Evolutionary conservation across 2,797 vertebrate species (phyloP).

Genomic region (Sebastes miniatus): DNA sequence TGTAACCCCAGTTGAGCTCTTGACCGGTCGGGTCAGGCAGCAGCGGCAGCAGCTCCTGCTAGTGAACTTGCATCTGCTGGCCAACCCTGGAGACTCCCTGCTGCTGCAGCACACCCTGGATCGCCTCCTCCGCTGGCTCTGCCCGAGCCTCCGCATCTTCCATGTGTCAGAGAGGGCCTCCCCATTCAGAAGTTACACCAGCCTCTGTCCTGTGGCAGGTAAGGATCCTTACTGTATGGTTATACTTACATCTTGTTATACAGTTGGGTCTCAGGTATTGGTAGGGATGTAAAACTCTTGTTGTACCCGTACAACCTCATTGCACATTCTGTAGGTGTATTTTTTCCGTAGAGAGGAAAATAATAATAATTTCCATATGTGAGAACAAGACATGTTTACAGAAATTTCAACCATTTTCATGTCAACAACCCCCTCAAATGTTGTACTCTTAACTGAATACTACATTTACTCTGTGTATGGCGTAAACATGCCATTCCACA

Average conservation of each 20-base stretch:
- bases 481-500: conserved; percentile 11
- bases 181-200: conserved; percentile 71
- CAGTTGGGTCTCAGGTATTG: background rate
- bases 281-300: background rate
- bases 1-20: conserved; percentile 53
- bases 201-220: conserved; percentile 70
- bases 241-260: background rate
- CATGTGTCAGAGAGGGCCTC: conserved; percentile 88
- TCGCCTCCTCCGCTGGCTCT: conserved; percentile 86
- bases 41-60: conserved; percentile 62
- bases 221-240: background rate
- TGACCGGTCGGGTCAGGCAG: conserved; percentile 71
- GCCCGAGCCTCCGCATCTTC: conserved; percentile 86
- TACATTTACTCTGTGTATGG: background rate
- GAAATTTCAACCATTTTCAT: background rate
- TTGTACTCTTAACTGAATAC: background rate
- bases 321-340: background rate
- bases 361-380: conserved; percentile 2
- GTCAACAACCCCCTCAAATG: background rate
- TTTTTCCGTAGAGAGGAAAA: background rate
- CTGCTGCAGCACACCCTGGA: conserved; percentile 89
- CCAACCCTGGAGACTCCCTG: conserved; percentile 84
- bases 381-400: background rate
- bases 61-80: conserved; percentile 90
- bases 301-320: background rate